Evolutionary conservation across 1,140 invertebrate genomes (phyloP).

Genomic region (Atta cephalotes): DNA sequence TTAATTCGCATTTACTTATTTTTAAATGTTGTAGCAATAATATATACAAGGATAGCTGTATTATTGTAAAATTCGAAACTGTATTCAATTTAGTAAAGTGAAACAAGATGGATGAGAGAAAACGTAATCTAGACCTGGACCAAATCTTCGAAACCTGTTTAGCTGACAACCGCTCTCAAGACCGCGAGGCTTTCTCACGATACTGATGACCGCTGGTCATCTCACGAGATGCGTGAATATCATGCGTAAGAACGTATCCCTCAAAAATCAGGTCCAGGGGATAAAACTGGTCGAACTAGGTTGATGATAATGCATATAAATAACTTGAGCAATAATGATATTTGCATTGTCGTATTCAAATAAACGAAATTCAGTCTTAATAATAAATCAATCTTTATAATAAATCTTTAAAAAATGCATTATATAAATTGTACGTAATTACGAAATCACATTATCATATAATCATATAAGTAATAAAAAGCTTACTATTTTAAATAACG

Average conservation of each 20-base stretch:
- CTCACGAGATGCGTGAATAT: conserved; percentile 71
- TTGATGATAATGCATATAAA: conserved; percentile 23
- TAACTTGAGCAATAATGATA: conserved; percentile 13
- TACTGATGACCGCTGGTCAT: conserved; percentile 80
- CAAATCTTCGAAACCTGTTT: conserved; percentile 73
- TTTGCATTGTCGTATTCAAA: not conserved
- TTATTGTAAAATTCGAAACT: not conserved
- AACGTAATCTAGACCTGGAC: conserved; percentile 46
- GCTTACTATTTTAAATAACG: not conserved
- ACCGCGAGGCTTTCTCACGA: conserved; percentile 81
- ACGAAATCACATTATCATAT: not conserved
- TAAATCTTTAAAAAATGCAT: conserved; percentile 2
- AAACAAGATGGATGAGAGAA: conserved; percentile 3
- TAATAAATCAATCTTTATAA: not conserved
- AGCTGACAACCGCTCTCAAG: conserved; percentile 66
- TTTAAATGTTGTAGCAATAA: conserved; percentile 22
- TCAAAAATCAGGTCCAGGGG: conserved; percentile 48
- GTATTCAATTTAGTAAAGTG: not conserved
- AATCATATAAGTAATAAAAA: conserved; percentile 21
- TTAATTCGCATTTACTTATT: not conserved
- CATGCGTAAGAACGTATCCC: conserved; percentile 59
- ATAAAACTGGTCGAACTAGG: conserved; percentile 71
- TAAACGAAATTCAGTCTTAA: not conserved
- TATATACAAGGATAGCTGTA: not conserved
- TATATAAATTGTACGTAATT: not conserved